These are phyloP conservation scores for Cheilosia scutellata DNA, from an alignment of 2,888 invertebrate species.

Conservation along the genomic window DNA sequence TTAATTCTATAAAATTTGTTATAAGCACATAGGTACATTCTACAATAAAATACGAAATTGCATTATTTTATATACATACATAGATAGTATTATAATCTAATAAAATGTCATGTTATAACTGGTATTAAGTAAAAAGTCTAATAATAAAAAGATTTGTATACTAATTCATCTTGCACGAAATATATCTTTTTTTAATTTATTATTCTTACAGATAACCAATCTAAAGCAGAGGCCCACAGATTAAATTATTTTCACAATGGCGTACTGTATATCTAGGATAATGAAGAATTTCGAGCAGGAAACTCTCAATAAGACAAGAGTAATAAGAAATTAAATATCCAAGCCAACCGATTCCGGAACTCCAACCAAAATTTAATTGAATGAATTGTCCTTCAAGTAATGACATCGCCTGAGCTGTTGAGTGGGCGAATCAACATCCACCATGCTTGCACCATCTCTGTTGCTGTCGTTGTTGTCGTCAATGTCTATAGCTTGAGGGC, in stretches of 20 bases:
- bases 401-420: constrained; percentile 66
- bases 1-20: too few species aligned
- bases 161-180: too few species aligned
- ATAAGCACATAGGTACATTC: too few species aligned
- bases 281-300: constrained; percentile 20
- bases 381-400: constrained; percentile 66
- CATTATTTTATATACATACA: too few species aligned
- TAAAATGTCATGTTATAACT: too few species aligned
- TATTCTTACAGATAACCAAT: background rate
- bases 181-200: background rate
- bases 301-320: constrained; percentile 40
- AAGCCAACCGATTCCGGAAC: constrained; percentile 45
- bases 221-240: background rate
- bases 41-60: constrained; percentile 10
- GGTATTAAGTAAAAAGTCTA: too few species aligned
- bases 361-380: constrained; percentile 60
- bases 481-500: constrained; percentile 62
- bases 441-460: constrained; percentile 38
- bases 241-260: constrained; percentile 2
- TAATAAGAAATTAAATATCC: constrained; percentile 62
- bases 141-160: too few species aligned
- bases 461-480: constrained; percentile 61
- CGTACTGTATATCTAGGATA: constrained; percentile 1
- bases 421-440: constrained; percentile 64
- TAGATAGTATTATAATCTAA: too few species aligned